Conservation (phyloP, 2,797 vertebrate genomes). For the Darevskia nairensis region DNA sequence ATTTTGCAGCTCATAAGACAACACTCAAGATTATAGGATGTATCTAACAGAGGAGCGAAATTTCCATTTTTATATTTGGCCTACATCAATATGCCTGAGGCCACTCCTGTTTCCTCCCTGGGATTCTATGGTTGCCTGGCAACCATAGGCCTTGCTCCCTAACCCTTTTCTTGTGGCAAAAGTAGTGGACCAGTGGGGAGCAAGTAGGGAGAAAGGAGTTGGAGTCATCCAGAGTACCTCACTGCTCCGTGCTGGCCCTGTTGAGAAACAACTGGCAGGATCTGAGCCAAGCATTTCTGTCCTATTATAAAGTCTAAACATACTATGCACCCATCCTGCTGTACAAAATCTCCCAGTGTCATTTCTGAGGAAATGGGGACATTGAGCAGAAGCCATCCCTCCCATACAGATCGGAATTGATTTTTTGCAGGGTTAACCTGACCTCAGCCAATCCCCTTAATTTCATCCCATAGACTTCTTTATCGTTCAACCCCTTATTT, state of each 20-base stretch:
- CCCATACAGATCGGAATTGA: background rate
- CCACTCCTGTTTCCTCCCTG: background rate
- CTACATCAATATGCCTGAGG: background rate
- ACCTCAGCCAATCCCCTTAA: background rate
- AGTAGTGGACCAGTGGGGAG: background rate
- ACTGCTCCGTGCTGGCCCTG: background rate
- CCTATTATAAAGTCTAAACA: background rate
- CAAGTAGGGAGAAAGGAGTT: background rate
- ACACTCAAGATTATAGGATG: background rate
- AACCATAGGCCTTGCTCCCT: slow-evolving; percentile 12
- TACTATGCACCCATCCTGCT: background rate
- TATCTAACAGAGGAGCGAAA: background rate
- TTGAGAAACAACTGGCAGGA: background rate
- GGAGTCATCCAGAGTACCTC: background rate
- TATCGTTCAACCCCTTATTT: background rate
- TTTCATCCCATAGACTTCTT: background rate
- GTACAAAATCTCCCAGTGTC: background rate
- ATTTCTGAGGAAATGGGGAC: background rate
- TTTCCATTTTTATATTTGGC: background rate
- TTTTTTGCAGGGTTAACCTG: background rate
- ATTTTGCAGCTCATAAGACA: background rate
- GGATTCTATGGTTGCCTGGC: slow-evolving; percentile 18
- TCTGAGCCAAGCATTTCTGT: background rate
- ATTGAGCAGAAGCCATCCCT: background rate
- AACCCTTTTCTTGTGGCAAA: background rate